These are phyloP conservation scores for Tromatobia lineatoria DNA, from an alignment of 2,888 invertebrate genomes.

Conservation along the genomic window DNA sequence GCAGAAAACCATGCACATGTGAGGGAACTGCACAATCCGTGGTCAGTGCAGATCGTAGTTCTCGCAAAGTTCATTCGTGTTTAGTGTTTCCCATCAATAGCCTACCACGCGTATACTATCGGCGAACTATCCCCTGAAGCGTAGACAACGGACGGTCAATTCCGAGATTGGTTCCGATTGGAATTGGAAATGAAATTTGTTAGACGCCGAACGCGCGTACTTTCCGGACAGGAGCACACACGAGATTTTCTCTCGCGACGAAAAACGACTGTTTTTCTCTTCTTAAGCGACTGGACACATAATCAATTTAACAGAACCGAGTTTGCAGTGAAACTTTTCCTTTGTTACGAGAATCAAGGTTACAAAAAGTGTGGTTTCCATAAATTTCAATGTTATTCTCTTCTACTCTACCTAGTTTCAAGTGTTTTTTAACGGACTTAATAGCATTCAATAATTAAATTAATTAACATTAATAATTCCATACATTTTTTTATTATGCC, in stretches of 20 bases:
- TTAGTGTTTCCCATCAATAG: conserved; percentile 57
- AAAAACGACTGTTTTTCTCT: conserved; percentile 42
- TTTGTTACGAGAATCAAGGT: not conserved
- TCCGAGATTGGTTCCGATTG: conserved; percentile 77
- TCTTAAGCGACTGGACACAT: conserved; percentile 3
- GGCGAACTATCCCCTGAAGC: conserved; percentile 28
- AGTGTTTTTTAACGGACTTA: not conserved
- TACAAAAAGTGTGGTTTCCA: not conserved
- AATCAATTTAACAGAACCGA: conserved; percentile 2
- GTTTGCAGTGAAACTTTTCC: not conserved
- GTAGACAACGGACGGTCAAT: conserved; percentile 72
- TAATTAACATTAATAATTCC: not conserved
- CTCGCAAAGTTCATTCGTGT: conserved; percentile 53
- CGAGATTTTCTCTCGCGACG: conserved; percentile 45
- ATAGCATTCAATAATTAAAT: not conserved
- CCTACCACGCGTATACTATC: not conserved
- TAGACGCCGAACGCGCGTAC: conserved; percentile 74
- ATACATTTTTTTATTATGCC: too few relatives aligned
- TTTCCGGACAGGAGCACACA: conserved; percentile 34
- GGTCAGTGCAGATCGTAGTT: not conserved
- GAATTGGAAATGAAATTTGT: conserved; percentile 81
- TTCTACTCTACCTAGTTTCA: not conserved
- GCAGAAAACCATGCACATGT: not conserved
- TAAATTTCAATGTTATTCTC: not conserved
- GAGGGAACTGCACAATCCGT: conserved; percentile 3